Conservation (phyloP, 2,888 invertebrate species). For the Podotricha telesiphe region DNA sequence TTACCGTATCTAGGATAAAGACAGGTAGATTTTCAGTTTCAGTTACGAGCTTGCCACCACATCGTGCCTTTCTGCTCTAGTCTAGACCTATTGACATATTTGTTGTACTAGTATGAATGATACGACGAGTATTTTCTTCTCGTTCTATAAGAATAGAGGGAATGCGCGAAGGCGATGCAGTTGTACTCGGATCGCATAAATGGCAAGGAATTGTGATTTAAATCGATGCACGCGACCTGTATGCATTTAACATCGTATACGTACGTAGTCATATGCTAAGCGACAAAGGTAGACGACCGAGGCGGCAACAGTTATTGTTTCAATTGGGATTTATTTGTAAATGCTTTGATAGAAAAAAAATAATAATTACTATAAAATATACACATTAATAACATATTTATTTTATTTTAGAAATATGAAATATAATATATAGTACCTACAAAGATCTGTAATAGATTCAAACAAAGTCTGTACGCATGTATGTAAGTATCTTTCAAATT, state of each 20-base stretch:
- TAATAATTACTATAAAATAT: no score
- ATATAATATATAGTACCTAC: no score
- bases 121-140: not conserved
- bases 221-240: not conserved
- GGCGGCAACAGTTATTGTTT: not conserved
- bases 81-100: not conserved
- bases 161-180: not conserved
- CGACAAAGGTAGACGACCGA: not conserved
- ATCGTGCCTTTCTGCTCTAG: not conserved
- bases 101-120: not conserved
- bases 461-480: no score
- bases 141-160: not conserved
- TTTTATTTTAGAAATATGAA: no score
- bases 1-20: not conserved
- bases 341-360: no score
- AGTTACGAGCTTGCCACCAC: not conserved
- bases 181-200: slow-evolving; percentile 3
- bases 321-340: no score
- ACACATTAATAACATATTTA: no score
- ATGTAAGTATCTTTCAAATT: no score
- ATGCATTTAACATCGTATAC: not conserved
- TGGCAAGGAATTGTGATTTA: not conserved
- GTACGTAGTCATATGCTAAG: not conserved
- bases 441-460: no score
- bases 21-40: not conserved